These are phyloP conservation scores for Leptatherina wallacei DNA, from an alignment of 2,797 vertebrate genomes.

Conservation along the genomic window DNA sequence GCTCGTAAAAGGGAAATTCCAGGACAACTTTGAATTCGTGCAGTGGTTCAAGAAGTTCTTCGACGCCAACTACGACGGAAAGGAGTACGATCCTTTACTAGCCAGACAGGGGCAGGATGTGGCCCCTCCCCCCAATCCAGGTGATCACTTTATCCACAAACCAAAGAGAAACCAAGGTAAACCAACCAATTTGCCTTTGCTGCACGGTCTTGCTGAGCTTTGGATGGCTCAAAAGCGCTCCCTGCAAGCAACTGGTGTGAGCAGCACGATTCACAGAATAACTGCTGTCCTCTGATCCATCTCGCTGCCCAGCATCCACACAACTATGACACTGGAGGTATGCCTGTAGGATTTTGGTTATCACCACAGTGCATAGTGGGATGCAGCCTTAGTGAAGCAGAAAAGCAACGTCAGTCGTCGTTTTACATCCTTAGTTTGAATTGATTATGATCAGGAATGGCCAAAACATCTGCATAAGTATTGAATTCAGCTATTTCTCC, in stretches of 20 bases:
- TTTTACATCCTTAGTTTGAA: neutral
- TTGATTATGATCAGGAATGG: slow-evolving; percentile 6
- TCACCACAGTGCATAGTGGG: slow-evolving; percentile 34
- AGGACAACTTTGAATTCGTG: slow-evolving; percentile 99
- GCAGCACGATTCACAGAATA: slow-evolving; percentile 72
- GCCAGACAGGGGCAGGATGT: slow-evolving; percentile 95
- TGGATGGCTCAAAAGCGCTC: slow-evolving; percentile 76
- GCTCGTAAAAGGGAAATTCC: slow-evolving; percentile 97
- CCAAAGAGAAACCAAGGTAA: slow-evolving; percentile 97
- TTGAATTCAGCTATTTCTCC: slow-evolving; percentile 7
- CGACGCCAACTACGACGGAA: slow-evolving; percentile 98
- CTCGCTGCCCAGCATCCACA: slow-evolving; percentile 59
- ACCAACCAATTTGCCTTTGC: slow-evolving; percentile 73
- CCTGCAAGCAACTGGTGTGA: slow-evolving; percentile 77
- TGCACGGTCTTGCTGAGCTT: slow-evolving; percentile 84
- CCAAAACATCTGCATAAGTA: slow-evolving; percentile 16
- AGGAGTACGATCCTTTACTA: slow-evolving; percentile 95
- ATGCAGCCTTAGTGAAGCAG: slow-evolving; percentile 24
- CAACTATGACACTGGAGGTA: slow-evolving; percentile 42
- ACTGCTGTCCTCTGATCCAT: slow-evolving; percentile 55
- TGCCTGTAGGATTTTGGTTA: slow-evolving; percentile 18
- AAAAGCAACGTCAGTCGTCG: slow-evolving; percentile 7
- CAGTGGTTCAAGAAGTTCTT: slow-evolving; percentile 99
- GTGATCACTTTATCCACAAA: slow-evolving; percentile 98
- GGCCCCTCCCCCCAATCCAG: slow-evolving; percentile 92